Evolutionary conservation across 2,113 vertebrate species (phyloP).

Genomic region (Choloepus hoffmanni): DNA sequence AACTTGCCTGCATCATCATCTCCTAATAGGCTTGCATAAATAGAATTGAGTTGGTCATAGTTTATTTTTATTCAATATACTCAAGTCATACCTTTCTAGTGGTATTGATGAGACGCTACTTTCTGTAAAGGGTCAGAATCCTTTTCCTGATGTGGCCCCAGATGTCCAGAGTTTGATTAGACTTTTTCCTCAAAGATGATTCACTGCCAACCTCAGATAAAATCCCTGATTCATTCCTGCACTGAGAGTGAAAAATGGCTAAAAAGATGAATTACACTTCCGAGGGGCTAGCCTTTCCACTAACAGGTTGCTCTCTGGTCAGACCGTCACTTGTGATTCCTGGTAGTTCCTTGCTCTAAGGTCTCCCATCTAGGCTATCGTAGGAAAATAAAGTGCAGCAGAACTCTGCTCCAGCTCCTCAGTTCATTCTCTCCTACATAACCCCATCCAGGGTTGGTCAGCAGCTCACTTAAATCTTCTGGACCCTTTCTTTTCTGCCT

Average conservation of each 20-base stretch:
- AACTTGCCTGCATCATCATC: background rate
- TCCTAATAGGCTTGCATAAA: conserved; percentile 27
- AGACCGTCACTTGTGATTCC: background rate
- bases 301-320: background rate
- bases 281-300: background rate
- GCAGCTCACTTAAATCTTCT: background rate
- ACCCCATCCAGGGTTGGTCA: background rate
- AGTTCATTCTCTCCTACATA: background rate
- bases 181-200: conserved; percentile 59
- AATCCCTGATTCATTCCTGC: conserved; percentile 61
- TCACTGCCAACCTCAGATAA: conserved; percentile 54
- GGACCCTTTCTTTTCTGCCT: background rate
- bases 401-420: background rate
- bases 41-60: background rate
- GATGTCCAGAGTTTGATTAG: conserved; percentile 22
- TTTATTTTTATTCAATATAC: conserved; percentile 37
- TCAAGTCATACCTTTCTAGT: background rate
- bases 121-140: background rate
- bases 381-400: background rate
- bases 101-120: background rate
- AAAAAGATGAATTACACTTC: conserved; percentile 56
- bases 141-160: conserved; percentile 9
- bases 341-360: background rate
- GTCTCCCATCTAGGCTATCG: background rate
- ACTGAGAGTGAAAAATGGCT: conserved; percentile 53